Conservation (phyloP, 1,140 invertebrate genomes). For the Pentalonia nigronervosa region DNA sequence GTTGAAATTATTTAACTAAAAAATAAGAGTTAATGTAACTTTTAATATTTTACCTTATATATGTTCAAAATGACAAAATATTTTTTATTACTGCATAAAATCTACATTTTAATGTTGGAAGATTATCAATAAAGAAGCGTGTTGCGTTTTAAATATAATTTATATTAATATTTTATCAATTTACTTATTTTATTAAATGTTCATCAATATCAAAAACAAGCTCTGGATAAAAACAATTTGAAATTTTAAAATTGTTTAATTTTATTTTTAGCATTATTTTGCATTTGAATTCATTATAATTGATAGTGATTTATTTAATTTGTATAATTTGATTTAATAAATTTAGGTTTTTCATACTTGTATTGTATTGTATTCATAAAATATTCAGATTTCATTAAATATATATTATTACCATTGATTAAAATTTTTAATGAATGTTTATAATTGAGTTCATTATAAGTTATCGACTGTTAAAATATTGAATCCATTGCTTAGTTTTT, state of each 20-base stretch:
- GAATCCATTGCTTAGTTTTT: background rate
- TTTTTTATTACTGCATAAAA: background rate
- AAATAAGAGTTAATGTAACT: background rate
- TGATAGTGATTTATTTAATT: background rate
- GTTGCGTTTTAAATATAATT: background rate
- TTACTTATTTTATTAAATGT: background rate
- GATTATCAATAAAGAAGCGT: background rate
- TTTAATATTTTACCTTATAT: background rate
- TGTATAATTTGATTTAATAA: background rate
- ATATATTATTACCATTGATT: background rate
- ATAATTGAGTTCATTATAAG: background rate
- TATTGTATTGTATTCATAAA: background rate
- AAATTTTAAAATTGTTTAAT: background rate
- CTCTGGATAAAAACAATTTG: background rate
- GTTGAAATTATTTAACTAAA: background rate
- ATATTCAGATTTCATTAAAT: background rate
- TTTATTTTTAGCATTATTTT: background rate
- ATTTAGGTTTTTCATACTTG: background rate
- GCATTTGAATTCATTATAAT: background rate
- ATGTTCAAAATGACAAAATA: background rate
- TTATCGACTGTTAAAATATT: constrained; percentile 9
- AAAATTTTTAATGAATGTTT: background rate
- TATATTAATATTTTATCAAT: background rate
- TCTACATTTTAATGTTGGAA: background rate
- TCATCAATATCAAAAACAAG: background rate